phyloP scores from a whole-genome alignment of 2,888 invertebrate species.

The Choristoneura rosaceana region DNA sequence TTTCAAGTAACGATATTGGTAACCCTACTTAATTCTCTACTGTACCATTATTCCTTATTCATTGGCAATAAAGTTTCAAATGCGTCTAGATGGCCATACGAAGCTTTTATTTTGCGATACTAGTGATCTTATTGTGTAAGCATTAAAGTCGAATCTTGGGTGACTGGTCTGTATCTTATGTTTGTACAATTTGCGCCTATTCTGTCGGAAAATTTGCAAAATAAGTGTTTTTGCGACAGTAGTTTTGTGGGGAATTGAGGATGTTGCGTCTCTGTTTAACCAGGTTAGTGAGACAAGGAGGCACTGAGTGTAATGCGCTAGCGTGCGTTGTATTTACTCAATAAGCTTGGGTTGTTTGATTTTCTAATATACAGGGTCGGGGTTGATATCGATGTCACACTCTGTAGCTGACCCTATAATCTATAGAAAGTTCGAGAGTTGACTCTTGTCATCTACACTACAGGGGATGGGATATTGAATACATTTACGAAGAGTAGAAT shows the following conservation, averaged over 20 bases:
- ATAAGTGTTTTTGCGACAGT: neutral
- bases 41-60: neutral
- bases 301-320: neutral
- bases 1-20: slow-evolving; percentile 1
- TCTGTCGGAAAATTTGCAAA: neutral
- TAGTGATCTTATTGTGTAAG: neutral
- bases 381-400: neutral
- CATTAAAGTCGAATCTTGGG: neutral
- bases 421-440: too few relatives aligned
- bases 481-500: too few relatives aligned
- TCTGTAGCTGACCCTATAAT: neutral
- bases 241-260: neutral
- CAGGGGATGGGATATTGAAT: too few relatives aligned
- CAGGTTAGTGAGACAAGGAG: neutral
- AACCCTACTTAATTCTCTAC: neutral
- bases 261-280: neutral
- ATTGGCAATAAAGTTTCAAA: slow-evolving; percentile 6
- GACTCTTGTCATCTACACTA: too few relatives aligned
- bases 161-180: neutral
- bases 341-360: neutral
- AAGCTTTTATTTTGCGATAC: neutral
- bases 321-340: neutral
- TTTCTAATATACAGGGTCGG: neutral
- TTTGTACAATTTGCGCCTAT: neutral
- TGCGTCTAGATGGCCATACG: neutral